A percentile compares a stretch with the other conserved stretches of the same genome.
Evolutionary conservation across 2,888 invertebrate genomes (phyloP).

Genomic region (Nephrocerus scutellatus): DNA sequence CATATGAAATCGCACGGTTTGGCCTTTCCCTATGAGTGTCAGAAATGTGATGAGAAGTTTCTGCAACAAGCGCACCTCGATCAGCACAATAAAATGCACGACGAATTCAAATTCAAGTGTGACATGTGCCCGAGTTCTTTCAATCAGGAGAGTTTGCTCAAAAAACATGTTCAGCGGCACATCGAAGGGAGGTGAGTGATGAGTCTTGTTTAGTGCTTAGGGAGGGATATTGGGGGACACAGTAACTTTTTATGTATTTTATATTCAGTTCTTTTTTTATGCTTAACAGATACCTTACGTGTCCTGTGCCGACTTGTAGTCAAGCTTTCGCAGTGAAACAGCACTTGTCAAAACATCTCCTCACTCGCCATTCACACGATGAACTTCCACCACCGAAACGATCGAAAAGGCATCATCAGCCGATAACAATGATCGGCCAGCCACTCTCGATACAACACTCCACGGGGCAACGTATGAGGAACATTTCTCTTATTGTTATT

Average conservation of each 20-base stretch:
- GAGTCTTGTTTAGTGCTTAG: background rate
- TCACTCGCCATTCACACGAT: constrained; percentile 46
- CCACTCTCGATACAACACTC: constrained; percentile 45
- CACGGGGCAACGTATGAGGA: constrained; percentile 41
- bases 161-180: constrained; percentile 47
- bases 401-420: constrained; percentile 45
- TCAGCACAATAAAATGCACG: constrained; percentile 47
- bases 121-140: constrained; percentile 48
- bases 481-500: constrained; percentile 8
- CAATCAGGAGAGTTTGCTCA: constrained; percentile 45
- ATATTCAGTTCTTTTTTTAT: background rate
- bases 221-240: background rate
- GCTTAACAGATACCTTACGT: constrained; percentile 45
- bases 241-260: background rate
- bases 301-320: constrained; percentile 46
- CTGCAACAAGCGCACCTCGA: constrained; percentile 46
- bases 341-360: constrained; percentile 47
- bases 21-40: constrained; percentile 46
- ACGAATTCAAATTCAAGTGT: constrained; percentile 47
- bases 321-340: constrained; percentile 48
- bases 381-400: constrained; percentile 47
- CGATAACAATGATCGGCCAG: constrained; percentile 44
- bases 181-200: constrained; percentile 42
- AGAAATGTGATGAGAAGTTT: constrained; percentile 48
- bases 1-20: constrained; percentile 48